Base-by-base conservation (phyloP, 2,113 vertebrate species). In the Nerophis ophidion region DNA sequence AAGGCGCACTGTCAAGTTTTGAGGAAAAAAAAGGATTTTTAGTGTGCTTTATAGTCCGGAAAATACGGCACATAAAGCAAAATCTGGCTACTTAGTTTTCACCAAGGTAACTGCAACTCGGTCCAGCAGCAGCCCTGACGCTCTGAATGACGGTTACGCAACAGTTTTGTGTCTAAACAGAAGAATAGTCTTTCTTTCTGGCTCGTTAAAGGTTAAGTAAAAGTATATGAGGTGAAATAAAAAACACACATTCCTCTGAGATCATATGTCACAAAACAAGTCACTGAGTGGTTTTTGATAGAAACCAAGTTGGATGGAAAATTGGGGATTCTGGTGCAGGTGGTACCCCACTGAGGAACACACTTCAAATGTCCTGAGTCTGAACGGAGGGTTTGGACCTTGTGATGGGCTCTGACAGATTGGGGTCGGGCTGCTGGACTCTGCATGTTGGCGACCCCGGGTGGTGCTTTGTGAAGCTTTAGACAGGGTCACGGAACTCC, bases 381-480 rank as follows among this genome's bases (percentile, higher is more conserved):
- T 66, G 66, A 77, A 76, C 75, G 65, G 65, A 75, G 76, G 77
- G 77, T 81, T 61, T 61, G 75, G 78, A 84, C 74, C 75, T 61
- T 13, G 44, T 81, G 83, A 86, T 57, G 80, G 73, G 71, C 78
- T 67, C 75, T 88, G 86, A 86, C 86, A 88, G 86, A 88, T 88
- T 86, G 79, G 70, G 84, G 81, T 84, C 65, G 61, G 74, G 69
- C 56, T 15, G 8, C 74, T 79, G 83, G 75, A 66, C 63, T 79
- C 60, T 73, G 79, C 75, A 63, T 70, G 61, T 69, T 74, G 76
- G 72, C 60, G 66, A 51, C 65, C 62, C 72, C 71, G 76, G 80
- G 68, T 66, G 76, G 76, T 60, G 57, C 72, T 80, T 86, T 85
- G 75, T 88, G 80, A 83, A 84, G 75, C 45, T 72, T 74, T 81